Evolutionary conservation across 2,888 invertebrate genomes (phyloP), one percentile per base, ranked within the genome.

Genomic region (Ophioninae sp.): DNA sequence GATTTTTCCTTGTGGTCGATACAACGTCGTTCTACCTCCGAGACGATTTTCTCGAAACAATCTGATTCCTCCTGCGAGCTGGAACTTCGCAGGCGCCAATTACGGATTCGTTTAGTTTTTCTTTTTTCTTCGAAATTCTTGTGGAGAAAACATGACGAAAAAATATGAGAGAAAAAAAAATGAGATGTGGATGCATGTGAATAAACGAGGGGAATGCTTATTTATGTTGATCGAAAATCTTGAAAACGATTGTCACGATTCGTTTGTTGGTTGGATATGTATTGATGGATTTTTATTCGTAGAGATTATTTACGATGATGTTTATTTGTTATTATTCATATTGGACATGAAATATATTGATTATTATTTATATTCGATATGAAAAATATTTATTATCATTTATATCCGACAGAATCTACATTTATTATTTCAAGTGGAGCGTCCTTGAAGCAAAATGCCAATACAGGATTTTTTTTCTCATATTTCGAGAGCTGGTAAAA

Each of bases 1-100:
- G 77, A 73, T 82, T 76, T 82, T 81, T 72, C 69, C 44, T 65
- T 64, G 65, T n/a, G 76, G 71, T 76, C 58, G 51, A 71, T 20
- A 30, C 56, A 72, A 41, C 56, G 37, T 68, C 72, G 72, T 44
- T 37, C 20, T 44, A 68, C 17, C 64, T 69, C 37, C 41, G 44
- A 23, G 64, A 22, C 30, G 64, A 68, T 73, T 79, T 72, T 67
- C 72, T 59, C 30, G 13, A 59, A 76, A 77, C 77, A 69, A 77
- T 77, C 68, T 67, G 76, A 76, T 67, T 67, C 59, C 67, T 41
- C 59, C 59, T 76, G 76, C 65, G 41, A 41, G 67, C 76, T 67
- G 58, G 23, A 65, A 59, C 7, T 58, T 67, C 44, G 76, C 65
- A 65, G 65, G 56, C 22, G 58, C 76, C 67, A 76, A 76, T 76